phyloP scores from a whole-genome alignment of 1,140 invertebrate species.

The Hetaerina americana region DNA sequence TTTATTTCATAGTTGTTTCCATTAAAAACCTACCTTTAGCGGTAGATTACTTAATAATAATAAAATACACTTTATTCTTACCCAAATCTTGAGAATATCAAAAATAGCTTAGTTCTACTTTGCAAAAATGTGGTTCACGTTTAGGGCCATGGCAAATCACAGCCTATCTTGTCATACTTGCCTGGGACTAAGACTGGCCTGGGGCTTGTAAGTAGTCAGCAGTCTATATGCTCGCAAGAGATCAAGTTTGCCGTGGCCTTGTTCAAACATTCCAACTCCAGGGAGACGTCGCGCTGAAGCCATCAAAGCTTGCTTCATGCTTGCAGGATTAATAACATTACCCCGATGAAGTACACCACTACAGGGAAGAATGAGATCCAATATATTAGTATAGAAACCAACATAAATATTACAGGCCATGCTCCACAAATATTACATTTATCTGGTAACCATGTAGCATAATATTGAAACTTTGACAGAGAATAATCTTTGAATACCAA shows the following conservation, averaged over 20 bases:
- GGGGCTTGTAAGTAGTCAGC: slow-evolving; percentile 65
- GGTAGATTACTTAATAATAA: too few relatives aligned
- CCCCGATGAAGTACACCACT: slow-evolving; percentile 36
- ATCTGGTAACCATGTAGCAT: background rate
- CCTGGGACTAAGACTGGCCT: slow-evolving; percentile 54
- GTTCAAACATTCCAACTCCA: slow-evolving; percentile 91
- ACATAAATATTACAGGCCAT: too few relatives aligned
- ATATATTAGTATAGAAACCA: slow-evolving; percentile 1
- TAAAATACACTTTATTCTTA: too few relatives aligned
- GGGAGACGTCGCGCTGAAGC: slow-evolving; percentile 71
- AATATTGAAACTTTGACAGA: background rate
- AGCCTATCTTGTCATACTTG: slow-evolving; percentile 18
- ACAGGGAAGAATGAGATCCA: slow-evolving; percentile 2
- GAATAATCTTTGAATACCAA: background rate
- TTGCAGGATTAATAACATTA: slow-evolving; percentile 73
- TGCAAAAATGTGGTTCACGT: too few relatives aligned
- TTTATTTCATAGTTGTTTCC: too few relatives aligned
- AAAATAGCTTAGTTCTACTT: too few relatives aligned
- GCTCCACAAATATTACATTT: too few relatives aligned
- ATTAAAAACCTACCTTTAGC: too few relatives aligned
- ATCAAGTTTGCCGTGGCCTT: slow-evolving; percentile 89
- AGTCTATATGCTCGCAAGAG: slow-evolving; percentile 73
- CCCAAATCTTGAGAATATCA: too few relatives aligned
- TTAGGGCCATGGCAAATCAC: too few relatives aligned
- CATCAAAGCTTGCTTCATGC: slow-evolving; percentile 88